Conservation (phyloP, 1,140 invertebrate species). For the Anastrepha obliqua region DNA sequence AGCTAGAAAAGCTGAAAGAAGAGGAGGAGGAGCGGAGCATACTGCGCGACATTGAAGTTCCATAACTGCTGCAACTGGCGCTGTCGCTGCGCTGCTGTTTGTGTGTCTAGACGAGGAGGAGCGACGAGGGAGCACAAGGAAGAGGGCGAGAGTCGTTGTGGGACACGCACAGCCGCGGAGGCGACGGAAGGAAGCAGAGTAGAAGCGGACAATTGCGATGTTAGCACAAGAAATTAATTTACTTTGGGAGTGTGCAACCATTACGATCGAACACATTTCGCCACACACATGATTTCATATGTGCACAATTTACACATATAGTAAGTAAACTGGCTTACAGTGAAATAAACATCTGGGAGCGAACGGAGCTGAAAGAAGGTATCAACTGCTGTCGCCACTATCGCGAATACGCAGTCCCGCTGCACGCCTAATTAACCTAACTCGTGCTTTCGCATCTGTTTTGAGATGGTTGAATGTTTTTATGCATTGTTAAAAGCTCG, state of each 20-base stretch:
- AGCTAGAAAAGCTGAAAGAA: slow-evolving; percentile 46
- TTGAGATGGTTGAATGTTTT: not conserved
- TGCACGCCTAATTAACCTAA: slow-evolving; percentile 5
- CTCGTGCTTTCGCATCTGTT: slow-evolving; percentile 44
- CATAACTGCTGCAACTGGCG: slow-evolving; percentile 58
- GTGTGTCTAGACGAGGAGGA: slow-evolving; percentile 39
- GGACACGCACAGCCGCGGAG: slow-evolving; percentile 41
- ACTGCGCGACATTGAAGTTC: slow-evolving; percentile 59
- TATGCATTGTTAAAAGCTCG: not conserved
- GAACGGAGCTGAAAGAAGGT: slow-evolving; percentile 25
- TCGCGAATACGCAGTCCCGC: not conserved
- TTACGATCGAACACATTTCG: slow-evolving; percentile 47
- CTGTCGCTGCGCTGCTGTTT: slow-evolving; percentile 52
- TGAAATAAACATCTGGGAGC: slow-evolving; percentile 28
- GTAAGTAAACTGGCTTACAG: slow-evolving; percentile 18
- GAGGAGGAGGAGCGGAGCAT: slow-evolving; percentile 53
- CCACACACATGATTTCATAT: not conserved
- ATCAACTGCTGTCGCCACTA: not conserved
- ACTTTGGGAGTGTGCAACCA: slow-evolving; percentile 50
- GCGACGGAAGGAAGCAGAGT: slow-evolving; percentile 38
- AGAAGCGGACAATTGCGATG: slow-evolving; percentile 49
- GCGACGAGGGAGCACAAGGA: slow-evolving; percentile 45
- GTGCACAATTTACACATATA: not conserved
- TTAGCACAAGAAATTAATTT: slow-evolving; percentile 54
- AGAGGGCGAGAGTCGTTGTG: slow-evolving; percentile 30